Evolutionary conservation across 2,113 vertebrate genomes (phyloP).

Genomic region (Corydoras maculifer): DNA sequence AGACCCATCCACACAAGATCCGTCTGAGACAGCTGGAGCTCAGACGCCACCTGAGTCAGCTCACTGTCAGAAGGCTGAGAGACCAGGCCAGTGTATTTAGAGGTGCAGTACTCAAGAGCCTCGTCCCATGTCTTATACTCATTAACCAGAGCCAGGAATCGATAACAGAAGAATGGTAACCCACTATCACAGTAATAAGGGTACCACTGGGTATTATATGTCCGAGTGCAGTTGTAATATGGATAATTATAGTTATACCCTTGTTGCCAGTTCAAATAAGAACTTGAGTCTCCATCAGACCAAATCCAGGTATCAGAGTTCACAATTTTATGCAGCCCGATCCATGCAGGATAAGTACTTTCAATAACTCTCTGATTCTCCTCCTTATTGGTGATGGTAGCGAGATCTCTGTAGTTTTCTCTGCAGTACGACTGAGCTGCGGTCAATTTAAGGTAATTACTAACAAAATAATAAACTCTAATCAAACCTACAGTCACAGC

Average conservation of each 20-base stretch:
- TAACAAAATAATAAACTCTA: constrained; percentile 1
- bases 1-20: constrained; percentile 31
- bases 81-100: constrained; percentile 22
- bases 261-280: not conserved
- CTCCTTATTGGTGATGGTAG: not conserved
- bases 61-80: not conserved
- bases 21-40: not conserved
- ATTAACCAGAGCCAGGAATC: constrained; percentile 15
- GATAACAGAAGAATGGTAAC: constrained; percentile 11
- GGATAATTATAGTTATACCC: not conserved
- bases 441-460: rapidly evolving
- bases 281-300: constrained; percentile 26
- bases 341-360: constrained; percentile 8
- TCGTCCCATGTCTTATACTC: constrained; percentile 34
- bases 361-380: too few species aligned
- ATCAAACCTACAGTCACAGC: not conserved
- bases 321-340: not conserved
- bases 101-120: constrained; percentile 21
- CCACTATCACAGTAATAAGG: rapidly evolving
- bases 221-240: not conserved
- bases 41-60: not conserved
- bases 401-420: constrained; percentile 1
- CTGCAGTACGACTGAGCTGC: constrained; percentile 16
- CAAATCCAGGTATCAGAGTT: not conserved
- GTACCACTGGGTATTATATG: too few species aligned